Base-by-base conservation (phyloP, 2,888 invertebrate species). In the Mesorhabditis sp. region DNA sequence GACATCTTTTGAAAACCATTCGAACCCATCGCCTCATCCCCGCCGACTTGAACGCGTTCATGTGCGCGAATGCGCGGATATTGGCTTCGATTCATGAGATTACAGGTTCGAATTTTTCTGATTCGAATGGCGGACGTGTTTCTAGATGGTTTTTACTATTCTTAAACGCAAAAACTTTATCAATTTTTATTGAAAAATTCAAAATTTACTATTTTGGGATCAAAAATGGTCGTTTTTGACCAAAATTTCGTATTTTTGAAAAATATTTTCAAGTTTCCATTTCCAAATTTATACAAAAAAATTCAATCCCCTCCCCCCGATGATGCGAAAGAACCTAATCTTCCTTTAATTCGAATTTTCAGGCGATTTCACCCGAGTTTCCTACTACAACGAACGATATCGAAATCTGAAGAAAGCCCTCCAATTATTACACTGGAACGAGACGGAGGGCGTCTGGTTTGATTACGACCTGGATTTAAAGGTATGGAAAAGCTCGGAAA, bases 21-120 rank as follows among this genome's bases (percentile, higher is more conserved):
- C 89, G 90, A 72, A 91, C 91, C 0, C 80, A 79, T 78, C 80
- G 82, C 63, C 77, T 93, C n/a, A 87, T 93, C 43, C 93, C 93
- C 0, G 93, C 92, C 4, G 93, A 94, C 86, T 87, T 94, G 70
- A 94, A 94, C 86, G 88, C 92, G 4, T 91, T 92, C 77, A 89
- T 92, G 73, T 91, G 91, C 77, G 89, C 90, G 77, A 91, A 92
- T 73, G 76, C 83, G 44, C 74, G 85, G 43, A 82, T 86, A 6
- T 85, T 92, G 70, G 89, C 91, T 0, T 85, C 89, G 67, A 91
- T 92, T 83, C 89, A 90, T 82, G 86, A 85, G 4, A 80, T 88
- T 4, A 74, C 82, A 69, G 86, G 87, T 85, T 74, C 5, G 67
- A 41, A 15, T 5, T 7, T 65, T 43, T 58, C 10, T 13, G 28